Percentiles rank a stretch among this genome's conserved stretches.
These are phyloP conservation scores for Prorops nasuta DNA, from an alignment of 1,140 invertebrate genomes.

Conservation along the genomic window DNA sequence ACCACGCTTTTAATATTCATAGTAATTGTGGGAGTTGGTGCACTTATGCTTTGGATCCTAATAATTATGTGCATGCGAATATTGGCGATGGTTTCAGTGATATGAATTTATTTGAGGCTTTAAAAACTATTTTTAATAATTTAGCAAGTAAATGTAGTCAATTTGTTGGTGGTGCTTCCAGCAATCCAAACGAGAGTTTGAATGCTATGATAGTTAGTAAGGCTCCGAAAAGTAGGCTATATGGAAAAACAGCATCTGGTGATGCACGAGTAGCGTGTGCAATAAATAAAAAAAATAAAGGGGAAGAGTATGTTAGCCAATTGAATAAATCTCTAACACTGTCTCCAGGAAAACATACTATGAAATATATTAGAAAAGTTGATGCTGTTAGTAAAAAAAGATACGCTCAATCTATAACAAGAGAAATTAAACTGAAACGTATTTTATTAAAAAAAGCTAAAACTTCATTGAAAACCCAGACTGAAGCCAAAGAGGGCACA, in stretches of 20 bases:
- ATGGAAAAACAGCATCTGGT: conserved; percentile 8
- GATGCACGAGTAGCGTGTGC: no score
- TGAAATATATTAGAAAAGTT: conserved; percentile 5
- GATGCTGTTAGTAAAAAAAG: conserved; percentile 4
- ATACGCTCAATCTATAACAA: conserved; percentile 5
- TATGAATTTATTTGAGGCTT: conserved; percentile 3
- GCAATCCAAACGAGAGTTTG: conserved; percentile 14
- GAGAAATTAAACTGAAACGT: conserved; percentile 3
- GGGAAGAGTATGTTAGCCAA: conserved; percentile 2
- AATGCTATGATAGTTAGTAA: conserved; percentile 15
- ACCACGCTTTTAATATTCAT: conserved; percentile 6
- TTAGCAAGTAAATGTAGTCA: conserved; percentile 8
- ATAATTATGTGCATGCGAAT: conserved; percentile 2
- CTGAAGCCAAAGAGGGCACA: conserved; percentile 11
- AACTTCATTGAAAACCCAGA: no score
- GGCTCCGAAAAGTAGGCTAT: no score
- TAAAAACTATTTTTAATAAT: conserved; percentile 4
- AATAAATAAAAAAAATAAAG: conserved; percentile 10
- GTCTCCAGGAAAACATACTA: conserved; percentile 1
- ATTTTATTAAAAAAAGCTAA: conserved; percentile 14
- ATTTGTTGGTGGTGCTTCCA: conserved; percentile 8
- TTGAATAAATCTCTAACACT: neutral
- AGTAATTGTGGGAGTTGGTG: conserved; percentile 12
- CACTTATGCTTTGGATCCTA: conserved; percentile 4
- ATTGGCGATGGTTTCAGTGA: conserved; percentile 1